A percentile compares a stretch with the other conserved stretches of the same genome.
Conservation (phyloP, 2,113 vertebrate species). For the Illadopsis cleaveri region DNA sequence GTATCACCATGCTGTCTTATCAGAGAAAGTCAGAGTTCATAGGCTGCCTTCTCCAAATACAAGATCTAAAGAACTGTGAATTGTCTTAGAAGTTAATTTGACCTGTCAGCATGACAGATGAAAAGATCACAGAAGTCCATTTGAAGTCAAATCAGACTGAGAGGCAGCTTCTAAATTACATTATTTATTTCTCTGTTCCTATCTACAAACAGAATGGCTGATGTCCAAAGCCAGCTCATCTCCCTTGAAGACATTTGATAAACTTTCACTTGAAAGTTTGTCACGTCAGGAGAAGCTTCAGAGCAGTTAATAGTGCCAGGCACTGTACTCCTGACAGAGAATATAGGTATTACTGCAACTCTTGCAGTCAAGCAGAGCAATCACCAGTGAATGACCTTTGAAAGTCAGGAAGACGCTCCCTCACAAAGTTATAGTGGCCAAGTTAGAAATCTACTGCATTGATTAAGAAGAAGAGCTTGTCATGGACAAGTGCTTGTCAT, state of each 20-base stretch:
- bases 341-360: neutral
- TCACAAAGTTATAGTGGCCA: neutral
- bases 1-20: neutral
- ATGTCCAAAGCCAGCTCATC: neutral
- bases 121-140: neutral
- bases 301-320: neutral
- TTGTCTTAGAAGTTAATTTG: neutral
- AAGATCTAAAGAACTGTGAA: neutral
- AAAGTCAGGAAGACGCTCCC: neutral
- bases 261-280: neutral
- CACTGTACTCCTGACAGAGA: neutral
- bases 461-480: neutral
- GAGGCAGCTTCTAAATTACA: neutral
- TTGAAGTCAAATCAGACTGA: neutral
- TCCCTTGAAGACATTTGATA: neutral
- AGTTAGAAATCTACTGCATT: neutral
- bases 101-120: neutral
- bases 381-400: neutral
- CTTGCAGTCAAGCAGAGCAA: neutral
- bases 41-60: neutral
- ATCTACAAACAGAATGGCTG: slow-evolving; percentile 8
- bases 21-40: neutral
- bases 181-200: neutral
- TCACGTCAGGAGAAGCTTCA: neutral
- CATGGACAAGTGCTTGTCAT: neutral